Conservation (phyloP, 92 coral and sea anemone genomes). For the Actinernus sp. region DNA sequence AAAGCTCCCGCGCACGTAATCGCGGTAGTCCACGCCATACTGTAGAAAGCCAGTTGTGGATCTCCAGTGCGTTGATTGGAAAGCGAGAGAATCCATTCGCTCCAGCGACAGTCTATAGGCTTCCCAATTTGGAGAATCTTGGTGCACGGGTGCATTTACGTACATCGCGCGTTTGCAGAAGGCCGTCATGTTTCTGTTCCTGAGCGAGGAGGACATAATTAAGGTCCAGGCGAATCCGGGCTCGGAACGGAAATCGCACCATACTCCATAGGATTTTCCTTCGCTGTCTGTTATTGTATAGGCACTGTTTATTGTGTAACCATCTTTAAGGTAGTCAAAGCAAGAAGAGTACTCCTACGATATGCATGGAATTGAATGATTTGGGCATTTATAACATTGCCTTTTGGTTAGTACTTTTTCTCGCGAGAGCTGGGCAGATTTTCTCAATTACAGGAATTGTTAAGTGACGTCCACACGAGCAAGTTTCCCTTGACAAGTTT, state of each 20-base stretch:
- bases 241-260: constrained; percentile 41
- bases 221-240: constrained; percentile 48
- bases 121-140: constrained; percentile 44
- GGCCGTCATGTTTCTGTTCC: constrained; percentile 27
- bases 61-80: constrained; percentile 37
- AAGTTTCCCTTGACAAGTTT: too few relatives aligned
- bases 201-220: constrained; percentile 19
- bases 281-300: constrained; percentile 17
- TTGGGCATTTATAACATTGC: too few relatives aligned
- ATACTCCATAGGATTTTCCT: constrained; percentile 17
- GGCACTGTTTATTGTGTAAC: constrained; percentile 23
- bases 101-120: constrained; percentile 26
- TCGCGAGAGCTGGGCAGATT: too few relatives aligned
- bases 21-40: constrained; percentile 16
- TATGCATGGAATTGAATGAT: too few relatives aligned
- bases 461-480: too few relatives aligned
- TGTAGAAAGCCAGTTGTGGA: constrained; percentile 25
- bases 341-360: too few relatives aligned
- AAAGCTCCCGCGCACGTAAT: constrained; percentile 39
- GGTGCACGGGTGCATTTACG: constrained; percentile 21
- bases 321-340: constrained; percentile 20
- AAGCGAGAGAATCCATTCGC: constrained; percentile 19
- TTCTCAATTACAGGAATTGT: too few relatives aligned
- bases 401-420: too few relatives aligned
- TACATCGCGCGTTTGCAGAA: constrained; percentile 24